phyloP scores from a whole-genome alignment of 1,140 invertebrate species.

The Drosophila pseudoananassae region DNA sequence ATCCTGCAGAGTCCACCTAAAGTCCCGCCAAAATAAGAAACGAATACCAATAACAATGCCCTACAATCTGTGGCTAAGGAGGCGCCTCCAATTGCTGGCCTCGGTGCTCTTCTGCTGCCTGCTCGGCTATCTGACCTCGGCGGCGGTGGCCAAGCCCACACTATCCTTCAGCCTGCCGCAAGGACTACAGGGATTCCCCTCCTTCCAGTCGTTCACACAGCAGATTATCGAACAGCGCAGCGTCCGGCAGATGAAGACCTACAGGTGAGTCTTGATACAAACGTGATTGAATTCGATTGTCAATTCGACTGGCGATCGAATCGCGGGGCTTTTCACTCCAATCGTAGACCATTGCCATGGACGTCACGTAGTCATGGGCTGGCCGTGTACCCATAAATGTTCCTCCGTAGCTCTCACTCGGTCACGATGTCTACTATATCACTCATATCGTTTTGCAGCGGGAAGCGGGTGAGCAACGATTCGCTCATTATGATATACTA shows the following conservation, averaged over 20 bases:
- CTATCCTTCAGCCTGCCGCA: slow-evolving; percentile 76
- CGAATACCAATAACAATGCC: slow-evolving; percentile 36
- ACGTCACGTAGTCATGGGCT: slow-evolving; percentile 53
- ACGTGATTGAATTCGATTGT: slow-evolving; percentile 15
- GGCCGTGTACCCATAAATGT: slow-evolving; percentile 67
- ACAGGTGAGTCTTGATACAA: slow-evolving; percentile 67
- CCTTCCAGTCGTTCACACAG: slow-evolving; percentile 81
- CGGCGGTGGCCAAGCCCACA: slow-evolving; percentile 75
- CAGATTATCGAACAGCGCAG: slow-evolving; percentile 80
- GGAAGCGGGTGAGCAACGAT: slow-evolving; percentile 86
- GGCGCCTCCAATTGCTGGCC: slow-evolving; percentile 65
- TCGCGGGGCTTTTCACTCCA: slow-evolving; percentile 29
- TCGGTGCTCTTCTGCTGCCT: slow-evolving; percentile 61
- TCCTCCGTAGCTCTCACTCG: slow-evolving; percentile 21
- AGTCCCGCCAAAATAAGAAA: not conserved
- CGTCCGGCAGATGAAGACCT: slow-evolving; percentile 81
- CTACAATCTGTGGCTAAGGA: slow-evolving; percentile 44
- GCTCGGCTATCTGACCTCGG: slow-evolving; percentile 70
- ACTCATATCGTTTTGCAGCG: slow-evolving; percentile 80
- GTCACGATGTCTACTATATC: not conserved
- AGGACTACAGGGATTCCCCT: slow-evolving; percentile 74
- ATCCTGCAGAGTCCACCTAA: not conserved
- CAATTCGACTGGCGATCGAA: slow-evolving; percentile 18
- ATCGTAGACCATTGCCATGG: slow-evolving; percentile 55
- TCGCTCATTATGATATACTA: slow-evolving; percentile 90